Evolutionary conservation across 2,888 invertebrate genomes (phyloP).

Genomic region (Elmis aenea): DNA sequence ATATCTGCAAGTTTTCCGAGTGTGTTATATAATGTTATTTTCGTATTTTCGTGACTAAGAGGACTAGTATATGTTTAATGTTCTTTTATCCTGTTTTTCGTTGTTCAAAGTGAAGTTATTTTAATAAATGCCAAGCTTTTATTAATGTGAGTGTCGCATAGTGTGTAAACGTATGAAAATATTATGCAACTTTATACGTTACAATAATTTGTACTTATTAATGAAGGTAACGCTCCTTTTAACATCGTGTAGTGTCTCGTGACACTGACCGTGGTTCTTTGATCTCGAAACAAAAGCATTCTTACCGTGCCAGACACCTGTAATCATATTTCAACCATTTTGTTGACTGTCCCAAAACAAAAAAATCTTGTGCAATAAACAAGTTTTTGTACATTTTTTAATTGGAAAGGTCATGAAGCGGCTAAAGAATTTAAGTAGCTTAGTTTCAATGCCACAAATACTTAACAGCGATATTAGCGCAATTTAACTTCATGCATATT

Average conservation of each 20-base stretch:
- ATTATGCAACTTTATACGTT: conserved; percentile 1
- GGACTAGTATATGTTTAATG: no score
- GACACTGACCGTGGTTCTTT: conserved; percentile 4
- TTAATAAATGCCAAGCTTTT: conserved; percentile 1
- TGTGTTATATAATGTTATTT: no score
- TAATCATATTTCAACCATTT: conserved; percentile 2
- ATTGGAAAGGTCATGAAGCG: neutral
- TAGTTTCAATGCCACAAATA: no score
- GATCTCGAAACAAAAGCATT: conserved; percentile 6
- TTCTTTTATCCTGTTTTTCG: neutral
- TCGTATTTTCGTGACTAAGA: no score
- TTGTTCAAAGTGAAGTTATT: neutral
- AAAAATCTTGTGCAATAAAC: neutral
- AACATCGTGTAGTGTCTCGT: conserved; percentile 3
- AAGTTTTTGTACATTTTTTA: conserved; percentile 1
- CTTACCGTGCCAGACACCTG: conserved; percentile 4
- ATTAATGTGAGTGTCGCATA: conserved; percentile 1
- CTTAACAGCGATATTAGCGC: no score
- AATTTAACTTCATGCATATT: no score
- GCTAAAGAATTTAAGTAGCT: no score
- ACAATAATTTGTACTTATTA: neutral
- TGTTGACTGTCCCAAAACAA: conserved; percentile 1
- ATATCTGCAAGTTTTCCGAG: no score
- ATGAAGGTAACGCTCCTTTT: no score
- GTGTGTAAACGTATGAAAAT: neutral